Base-by-base conservation (phyloP, 2,888 invertebrate species). In the Furcula furcula region DNA sequence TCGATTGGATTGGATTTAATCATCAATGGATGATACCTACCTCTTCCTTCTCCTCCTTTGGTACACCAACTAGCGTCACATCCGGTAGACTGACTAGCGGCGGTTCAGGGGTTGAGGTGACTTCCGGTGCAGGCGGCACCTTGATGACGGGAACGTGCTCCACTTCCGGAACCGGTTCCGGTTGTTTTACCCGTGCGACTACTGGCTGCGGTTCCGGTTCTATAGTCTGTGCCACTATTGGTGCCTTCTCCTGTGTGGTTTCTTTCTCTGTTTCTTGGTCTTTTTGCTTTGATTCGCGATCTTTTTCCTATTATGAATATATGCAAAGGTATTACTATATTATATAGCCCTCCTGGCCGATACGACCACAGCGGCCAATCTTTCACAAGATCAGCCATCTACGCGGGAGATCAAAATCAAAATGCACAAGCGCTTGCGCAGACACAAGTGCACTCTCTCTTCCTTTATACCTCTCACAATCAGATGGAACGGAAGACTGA, bases 41-140 rank as follows among this genome's bases (percentile, higher is more conserved):
- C 64, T 79, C 82, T 46, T 77, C 70, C 10, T 65, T 76, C 4
- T 77, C 75, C 15, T 81, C 83, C 11, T 74, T 76, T 0, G 63
- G 53, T 2, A 77, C 81, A 0, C 81, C 77, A 0, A 85, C 86
- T 0, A 79, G 43, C 1, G 82, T 81, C 5, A 84, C 88, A 40
- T 86, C 87, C 0, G 86, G 86, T 31, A 87, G 44, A 29, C 79
- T 85, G 0, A 50, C 45, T 9, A 37, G 40, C 13, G 41, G 41
- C 3, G 7, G 18, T 11, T 54, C 53, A 0, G 18, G 26, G 1
- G 40, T 11, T 28, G 51, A 11, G 38, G 38, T 39, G 13, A 42
- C 35, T 29, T 39, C 39, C 10, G 9, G 28, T 5, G 7, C 31
- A 35, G 39, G 36, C 1, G 54, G 42, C 19, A 31, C 10, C 4